These are phyloP conservation scores for Blomia tropicalis DNA, from an alignment of 2,888 invertebrate genomes.

Conservation along the genomic window DNA sequence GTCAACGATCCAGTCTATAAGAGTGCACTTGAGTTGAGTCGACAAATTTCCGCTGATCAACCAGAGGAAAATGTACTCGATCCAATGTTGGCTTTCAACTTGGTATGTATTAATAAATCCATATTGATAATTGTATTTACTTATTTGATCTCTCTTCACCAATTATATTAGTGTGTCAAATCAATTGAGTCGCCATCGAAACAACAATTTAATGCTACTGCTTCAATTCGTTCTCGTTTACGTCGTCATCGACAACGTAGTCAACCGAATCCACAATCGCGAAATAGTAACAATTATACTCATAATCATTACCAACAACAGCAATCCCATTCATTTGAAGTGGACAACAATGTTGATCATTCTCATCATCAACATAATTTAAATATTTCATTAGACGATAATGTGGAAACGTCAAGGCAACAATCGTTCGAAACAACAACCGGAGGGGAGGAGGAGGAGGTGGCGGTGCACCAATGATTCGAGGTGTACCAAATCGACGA, in stretches of 20 bases:
- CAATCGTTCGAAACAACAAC: no score
- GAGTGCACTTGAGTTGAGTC: neutral
- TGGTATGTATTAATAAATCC: constrained; percentile 1
- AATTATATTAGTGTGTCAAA: neutral
- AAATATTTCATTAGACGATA: no score
- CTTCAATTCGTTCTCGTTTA: neutral
- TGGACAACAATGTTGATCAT: constrained; percentile 76
- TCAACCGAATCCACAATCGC: neutral
- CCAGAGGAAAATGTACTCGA: neutral
- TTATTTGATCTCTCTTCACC: neutral
- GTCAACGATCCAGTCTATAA: constrained; percentile 8
- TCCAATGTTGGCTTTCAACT: neutral
- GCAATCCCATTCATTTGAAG: no score
- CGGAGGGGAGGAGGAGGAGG: no score
- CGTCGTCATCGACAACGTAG: neutral
- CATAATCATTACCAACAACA: constrained; percentile 65
- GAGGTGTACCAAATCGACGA: constrained; percentile 22
- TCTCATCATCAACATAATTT: no score
- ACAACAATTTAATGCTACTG: neutral
- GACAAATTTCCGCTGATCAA: neutral
- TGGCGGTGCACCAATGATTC: neutral
- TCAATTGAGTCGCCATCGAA: neutral
- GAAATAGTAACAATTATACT: no score
- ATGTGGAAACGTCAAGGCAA: no score
- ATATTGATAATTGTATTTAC: neutral